A percentile compares a stretch with the other conserved stretches of the same genome.
These are phyloP conservation scores for Cyphomyrus discorhynchus DNA, from an alignment of 2,113 vertebrate genomes.

Conservation along the genomic window DNA sequence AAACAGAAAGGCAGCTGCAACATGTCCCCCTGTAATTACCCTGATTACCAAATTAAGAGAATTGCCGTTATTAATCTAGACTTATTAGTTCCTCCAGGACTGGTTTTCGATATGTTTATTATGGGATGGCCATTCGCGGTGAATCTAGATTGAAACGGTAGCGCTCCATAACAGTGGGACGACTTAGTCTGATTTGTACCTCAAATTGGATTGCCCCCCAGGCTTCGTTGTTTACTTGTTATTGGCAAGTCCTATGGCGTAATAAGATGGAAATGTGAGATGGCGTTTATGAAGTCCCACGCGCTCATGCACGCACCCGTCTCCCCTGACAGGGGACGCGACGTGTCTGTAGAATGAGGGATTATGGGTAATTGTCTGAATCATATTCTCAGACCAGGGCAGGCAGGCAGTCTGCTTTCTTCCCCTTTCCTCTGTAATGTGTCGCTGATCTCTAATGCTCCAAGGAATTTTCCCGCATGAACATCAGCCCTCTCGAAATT, in stretches of 20 bases:
- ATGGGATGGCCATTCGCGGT: neutral
- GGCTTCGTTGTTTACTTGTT: neutral
- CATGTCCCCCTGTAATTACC: neutral
- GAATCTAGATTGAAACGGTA: neutral
- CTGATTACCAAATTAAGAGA: conserved; percentile 10
- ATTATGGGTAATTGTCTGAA: neutral
- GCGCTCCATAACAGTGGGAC: neutral
- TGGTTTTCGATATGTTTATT: conserved; percentile 5
- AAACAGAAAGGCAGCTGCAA: neutral
- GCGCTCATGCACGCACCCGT: neutral
- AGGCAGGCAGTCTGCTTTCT: neutral
- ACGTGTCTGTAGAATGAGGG: neutral
- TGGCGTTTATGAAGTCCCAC: neutral
- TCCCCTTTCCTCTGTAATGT: conserved; percentile 2
- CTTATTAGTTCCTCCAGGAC: conserved; percentile 7
- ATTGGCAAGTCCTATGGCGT: neutral
- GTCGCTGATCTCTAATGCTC: conserved; percentile 8
- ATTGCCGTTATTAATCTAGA: conserved; percentile 9
- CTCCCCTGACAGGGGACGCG: neutral
- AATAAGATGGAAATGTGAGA: neutral
- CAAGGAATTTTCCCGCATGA: neutral
- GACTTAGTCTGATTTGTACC: neutral
- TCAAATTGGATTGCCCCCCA: neutral
- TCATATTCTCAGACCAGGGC: neutral
- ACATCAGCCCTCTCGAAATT: conserved; percentile 5